Evolutionary conservation across 2,113 vertebrate species (phyloP), one percentile per base, ranked within the genome.

Genomic region (Pao palembangensis): DNA sequence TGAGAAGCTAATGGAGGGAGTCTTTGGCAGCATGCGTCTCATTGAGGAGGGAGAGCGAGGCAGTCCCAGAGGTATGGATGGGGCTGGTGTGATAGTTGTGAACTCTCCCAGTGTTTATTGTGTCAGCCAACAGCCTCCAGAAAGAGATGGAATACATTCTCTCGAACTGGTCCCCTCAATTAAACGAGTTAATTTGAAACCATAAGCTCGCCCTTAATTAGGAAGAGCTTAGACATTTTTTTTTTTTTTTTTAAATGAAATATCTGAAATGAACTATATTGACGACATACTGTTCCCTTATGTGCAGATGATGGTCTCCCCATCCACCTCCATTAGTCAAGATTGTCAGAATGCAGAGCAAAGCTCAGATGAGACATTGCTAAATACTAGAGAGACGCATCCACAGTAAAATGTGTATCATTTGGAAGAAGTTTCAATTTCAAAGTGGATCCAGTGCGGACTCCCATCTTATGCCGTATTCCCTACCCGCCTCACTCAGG

Each of bases 171-270:
- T 76, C 79, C 81, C 84, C 73, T 84, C 88, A 89, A 90, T 89
- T 90, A 91, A 88, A 85, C 21, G 73, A 87, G 85, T 89, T 89
- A 87, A 90, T 90, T 90, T 88, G 85, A 88, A 90, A 88, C 82
- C 89, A 87, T 88, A 91, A 91, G 88, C 88, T 89, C 75, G 79
- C 78, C 68, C 80, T 87, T 91, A 90, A 90, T 90, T 90, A 90
- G 88, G 85, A 88, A 85, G 83, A 88, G 88, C 88, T 88, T 87
- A 88, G 81, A 88, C 86, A 84, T 83, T 84, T 85, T 25, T n/a
- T n/a, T n/a, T n/a, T n/a, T n/a, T n/a, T n/a, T n/a, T 80, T 82
- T 88, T 85, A 87, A 90, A 89, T 85, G 81, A 89, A 87, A 88
- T 88, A 88, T 85, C 64, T 87, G 79, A 85, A 90, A 88, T 85